These are phyloP conservation scores for Pomatorhinus ruficollis DNA, from an alignment of 2,113 vertebrate species.

Conservation along the genomic window DNA sequence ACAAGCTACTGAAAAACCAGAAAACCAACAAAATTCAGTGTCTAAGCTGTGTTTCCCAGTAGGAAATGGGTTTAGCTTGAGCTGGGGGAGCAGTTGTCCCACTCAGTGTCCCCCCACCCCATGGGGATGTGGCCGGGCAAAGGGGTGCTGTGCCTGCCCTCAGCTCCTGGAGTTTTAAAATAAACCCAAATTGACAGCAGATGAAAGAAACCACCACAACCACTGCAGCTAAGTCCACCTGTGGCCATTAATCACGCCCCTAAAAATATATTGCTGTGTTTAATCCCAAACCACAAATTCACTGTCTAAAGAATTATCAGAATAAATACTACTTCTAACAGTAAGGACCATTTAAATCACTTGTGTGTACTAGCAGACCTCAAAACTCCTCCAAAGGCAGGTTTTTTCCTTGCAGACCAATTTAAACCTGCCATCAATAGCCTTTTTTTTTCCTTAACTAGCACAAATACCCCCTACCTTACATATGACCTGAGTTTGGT, in stretches of 20 bases:
- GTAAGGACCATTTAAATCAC: conserved; percentile 7
- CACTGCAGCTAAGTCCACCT: conserved; percentile 43
- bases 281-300: conserved; percentile 27
- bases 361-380: background rate
- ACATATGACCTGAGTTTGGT: background rate
- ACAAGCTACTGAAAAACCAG: accelerated
- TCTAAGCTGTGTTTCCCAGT: background rate
- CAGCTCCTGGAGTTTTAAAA: background rate
- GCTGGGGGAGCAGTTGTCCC: background rate
- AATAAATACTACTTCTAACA: background rate
- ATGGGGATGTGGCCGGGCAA: accelerated
- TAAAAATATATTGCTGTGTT: conserved; percentile 47
- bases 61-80: background rate
- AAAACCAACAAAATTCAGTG: background rate
- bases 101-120: background rate
- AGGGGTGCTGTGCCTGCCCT: background rate
- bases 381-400: background rate
- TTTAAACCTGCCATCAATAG: background rate
- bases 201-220: background rate
- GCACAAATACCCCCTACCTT: background rate
- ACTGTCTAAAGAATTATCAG: background rate
- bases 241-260: conserved; percentile 33
- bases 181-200: conserved; percentile 25
- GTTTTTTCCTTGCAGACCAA: background rate
- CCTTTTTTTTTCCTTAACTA: background rate